These are phyloP conservation scores for Cossypha polioptera DNA, from an alignment of 2,797 vertebrate genomes.

Conservation along the genomic window DNA sequence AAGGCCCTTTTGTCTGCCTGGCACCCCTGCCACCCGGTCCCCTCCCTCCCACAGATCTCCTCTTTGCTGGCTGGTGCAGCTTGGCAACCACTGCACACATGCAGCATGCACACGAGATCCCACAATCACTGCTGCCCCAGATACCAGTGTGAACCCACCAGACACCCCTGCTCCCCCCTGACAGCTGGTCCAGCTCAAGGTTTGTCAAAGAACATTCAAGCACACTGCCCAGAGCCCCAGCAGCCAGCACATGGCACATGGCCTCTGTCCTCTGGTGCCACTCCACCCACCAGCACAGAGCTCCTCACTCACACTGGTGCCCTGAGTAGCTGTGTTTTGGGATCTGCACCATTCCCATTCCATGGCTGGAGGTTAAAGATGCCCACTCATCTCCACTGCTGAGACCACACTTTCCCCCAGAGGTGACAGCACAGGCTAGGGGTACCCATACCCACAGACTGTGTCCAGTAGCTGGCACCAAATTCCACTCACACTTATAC, in stretches of 20 bases:
- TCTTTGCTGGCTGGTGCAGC: neutral
- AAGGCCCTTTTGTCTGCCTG: neutral
- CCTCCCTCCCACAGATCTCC: too few relatives aligned
- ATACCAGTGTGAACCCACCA: rapidly evolving
- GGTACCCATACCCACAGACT: rapidly evolving
- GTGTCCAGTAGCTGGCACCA: neutral
- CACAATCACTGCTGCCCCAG: neutral
- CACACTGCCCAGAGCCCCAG: neutral
- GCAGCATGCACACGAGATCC: neutral
- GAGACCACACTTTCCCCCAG: rapidly evolving
- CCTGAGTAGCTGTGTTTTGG: rapidly evolving
- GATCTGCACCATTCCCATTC: neutral
- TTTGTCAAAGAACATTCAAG: neutral
- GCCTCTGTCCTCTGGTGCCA: neutral
- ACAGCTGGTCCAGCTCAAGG: neutral
- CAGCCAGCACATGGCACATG: neutral
- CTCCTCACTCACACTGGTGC: rapidly evolving
- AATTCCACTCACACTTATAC: neutral
- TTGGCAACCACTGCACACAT: neutral
- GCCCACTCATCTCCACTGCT: rapidly evolving
- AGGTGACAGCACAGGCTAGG: neutral
- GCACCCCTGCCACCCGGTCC: too few relatives aligned
- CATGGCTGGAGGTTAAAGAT: neutral
- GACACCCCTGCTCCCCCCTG: neutral
- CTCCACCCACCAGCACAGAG: neutral